Evolutionary conservation across 2,888 invertebrate genomes (phyloP).

Genomic region (Philereme transversata): DNA sequence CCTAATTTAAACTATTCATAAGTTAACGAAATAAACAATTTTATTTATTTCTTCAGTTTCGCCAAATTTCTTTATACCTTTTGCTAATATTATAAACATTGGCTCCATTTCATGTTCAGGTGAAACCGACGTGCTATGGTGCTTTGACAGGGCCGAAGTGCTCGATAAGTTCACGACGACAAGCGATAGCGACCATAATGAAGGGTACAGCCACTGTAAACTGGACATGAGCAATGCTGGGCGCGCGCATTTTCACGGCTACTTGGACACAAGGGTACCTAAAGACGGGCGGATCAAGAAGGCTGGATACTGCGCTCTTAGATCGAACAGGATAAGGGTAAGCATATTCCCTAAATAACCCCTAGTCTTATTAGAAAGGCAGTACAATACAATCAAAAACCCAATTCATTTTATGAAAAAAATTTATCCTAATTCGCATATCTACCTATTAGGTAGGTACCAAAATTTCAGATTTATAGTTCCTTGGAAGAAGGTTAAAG

Average conservation of each 20-base stretch:
- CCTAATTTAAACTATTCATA: too few species aligned
- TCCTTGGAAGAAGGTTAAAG: too few species aligned
- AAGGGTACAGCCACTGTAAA: constrained; percentile 91
- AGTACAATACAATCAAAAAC: too few species aligned
- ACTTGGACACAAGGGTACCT: constrained; percentile 87
- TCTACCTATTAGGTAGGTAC: too few species aligned
- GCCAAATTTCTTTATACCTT: too few species aligned
- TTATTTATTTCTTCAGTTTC: too few species aligned
- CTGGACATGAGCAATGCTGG: constrained; percentile 87
- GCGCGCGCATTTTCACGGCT: constrained; percentile 89
- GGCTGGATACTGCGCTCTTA: constrained; percentile 93
- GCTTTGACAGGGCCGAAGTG: constrained; percentile 86
- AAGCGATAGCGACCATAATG: constrained; percentile 91
- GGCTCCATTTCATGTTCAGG: constrained; percentile 59
- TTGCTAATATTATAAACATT: too few species aligned
- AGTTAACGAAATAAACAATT: too few species aligned
- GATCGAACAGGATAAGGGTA: constrained; percentile 87
- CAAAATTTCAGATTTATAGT: too few species aligned
- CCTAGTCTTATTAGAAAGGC: too few species aligned
- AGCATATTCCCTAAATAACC: not conserved
- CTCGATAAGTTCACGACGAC: constrained; percentile 89
- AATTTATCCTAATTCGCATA: too few species aligned
- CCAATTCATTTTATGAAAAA: too few species aligned
- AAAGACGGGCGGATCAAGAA: constrained; percentile 91
- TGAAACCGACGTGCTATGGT: constrained; percentile 90